Conservation (phyloP, 2,888 invertebrate species). For the Amphipoea lucens region DNA sequence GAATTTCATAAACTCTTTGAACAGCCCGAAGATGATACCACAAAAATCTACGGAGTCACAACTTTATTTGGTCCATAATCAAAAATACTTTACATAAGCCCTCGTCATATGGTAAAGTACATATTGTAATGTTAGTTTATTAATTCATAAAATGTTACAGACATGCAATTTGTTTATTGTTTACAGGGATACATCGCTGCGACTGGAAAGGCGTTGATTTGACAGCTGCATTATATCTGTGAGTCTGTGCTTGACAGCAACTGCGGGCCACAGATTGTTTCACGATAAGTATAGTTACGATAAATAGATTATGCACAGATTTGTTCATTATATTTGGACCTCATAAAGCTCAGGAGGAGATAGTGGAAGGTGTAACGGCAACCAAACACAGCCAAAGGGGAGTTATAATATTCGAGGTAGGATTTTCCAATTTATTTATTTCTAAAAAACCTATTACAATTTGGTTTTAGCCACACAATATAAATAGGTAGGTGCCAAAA, state of each 20-base stretch:
- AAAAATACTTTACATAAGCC: not conserved
- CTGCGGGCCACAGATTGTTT: conserved; percentile 13
- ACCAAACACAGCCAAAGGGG: too few species aligned
- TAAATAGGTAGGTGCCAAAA: too few species aligned
- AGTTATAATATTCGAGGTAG: too few species aligned
- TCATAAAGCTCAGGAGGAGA: too few species aligned
- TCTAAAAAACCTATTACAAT: too few species aligned
- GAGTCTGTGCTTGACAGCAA: conserved; percentile 5
- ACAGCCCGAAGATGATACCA: not conserved
- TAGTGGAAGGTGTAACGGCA: not conserved
- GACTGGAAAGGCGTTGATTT: conserved; percentile 15
- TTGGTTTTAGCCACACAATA: too few species aligned
- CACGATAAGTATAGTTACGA: not conserved
- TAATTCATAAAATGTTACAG: conserved; percentile 47
- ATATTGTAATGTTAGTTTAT: not conserved
- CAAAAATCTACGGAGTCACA: not conserved
- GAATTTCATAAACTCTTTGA: not conserved
- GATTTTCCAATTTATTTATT: too few species aligned
- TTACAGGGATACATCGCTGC: conserved; percentile 20
- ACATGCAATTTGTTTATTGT: conserved; percentile 50
- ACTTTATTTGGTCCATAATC: not conserved
- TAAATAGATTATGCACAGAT: not conserved
- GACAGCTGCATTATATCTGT: conserved; percentile 12
- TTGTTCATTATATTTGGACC: not conserved
- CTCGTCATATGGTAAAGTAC: not conserved